Base-by-base conservation (phyloP, 2,888 invertebrate genomes). In the Agonum fuliginosum region DNA sequence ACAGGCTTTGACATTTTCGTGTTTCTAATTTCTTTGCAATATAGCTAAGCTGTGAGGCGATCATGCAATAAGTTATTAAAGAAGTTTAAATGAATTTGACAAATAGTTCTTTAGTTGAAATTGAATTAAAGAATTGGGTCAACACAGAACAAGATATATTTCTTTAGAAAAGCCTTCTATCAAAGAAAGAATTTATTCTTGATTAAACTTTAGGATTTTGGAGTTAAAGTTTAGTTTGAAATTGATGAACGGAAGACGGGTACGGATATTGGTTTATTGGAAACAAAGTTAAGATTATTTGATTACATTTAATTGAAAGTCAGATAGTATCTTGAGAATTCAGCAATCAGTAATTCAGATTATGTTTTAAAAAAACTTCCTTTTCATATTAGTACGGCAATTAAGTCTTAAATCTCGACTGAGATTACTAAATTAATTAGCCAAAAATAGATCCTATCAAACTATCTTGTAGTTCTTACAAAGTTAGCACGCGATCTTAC, bases 141-240 rank as follows among this genome's bases (percentile, higher is more conserved):
- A 6, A n/a, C 24, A 54, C 6, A 54, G 20, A 6, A 48, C 10
- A 17, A 20, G 20, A 12, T 24, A 54, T 22, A 10, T 54, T 10
- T 54, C 12, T 37, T 37, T 37, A n/a, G 20, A 27, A 54, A 54
- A 20, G 24, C 22, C 51, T 10, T 8, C 5, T n/a, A 20, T 51
- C 22, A 51, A 54, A 54, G 54, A 24, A 24, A 20, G 0, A 54
- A 24, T 24, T 54, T 54, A 54, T 54, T 54, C n/a, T 54, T 54
- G 54, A 27, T 54, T 54, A 54, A 54, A 54, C 20, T 27, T 54
- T 22, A 54, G 20, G n/a, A 24, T 54, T 54, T 54, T 24, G 54
- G 24, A 54, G 54, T 54, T 54, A 54, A 54, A 54, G 54, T 54
- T 48, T 48, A 48, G 48, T 48, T 12, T 54, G 24, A 54, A 54